Percentiles rank a stretch among this genome's conserved stretches.
These are phyloP conservation scores for Heliconius erato DNA, from an alignment of 2,888 invertebrate species.

Conservation along the genomic window DNA sequence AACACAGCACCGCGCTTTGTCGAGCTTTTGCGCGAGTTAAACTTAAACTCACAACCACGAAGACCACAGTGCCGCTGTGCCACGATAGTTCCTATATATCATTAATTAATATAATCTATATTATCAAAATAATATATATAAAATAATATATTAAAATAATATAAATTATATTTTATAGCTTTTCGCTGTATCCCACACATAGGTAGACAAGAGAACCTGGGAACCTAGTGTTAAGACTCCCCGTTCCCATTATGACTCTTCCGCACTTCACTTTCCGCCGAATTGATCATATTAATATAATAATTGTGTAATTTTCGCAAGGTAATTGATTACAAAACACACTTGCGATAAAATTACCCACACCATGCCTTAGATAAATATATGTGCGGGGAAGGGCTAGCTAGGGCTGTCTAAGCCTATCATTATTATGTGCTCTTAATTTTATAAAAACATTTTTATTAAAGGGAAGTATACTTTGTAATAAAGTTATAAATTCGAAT, in stretches of 20 bases:
- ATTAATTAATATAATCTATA: too few relatives aligned
- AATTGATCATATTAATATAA: not conserved
- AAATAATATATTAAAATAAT: too few relatives aligned
- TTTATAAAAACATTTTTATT: too few relatives aligned
- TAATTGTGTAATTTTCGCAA: not conserved
- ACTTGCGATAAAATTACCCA: constrained; percentile 11
- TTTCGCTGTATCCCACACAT: too few relatives aligned
- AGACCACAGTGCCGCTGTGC: too few relatives aligned
- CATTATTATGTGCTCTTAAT: not conserved
- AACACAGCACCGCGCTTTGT: not conserved
- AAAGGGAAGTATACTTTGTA: too few relatives aligned
- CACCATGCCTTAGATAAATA: constrained; percentile 9
- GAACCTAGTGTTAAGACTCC: not conserved
- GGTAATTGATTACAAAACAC: constrained; percentile 13
- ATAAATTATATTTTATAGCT: too few relatives aligned
- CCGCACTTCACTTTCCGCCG: not conserved
- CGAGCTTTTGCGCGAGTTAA: too few relatives aligned
- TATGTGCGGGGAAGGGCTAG: not conserved
- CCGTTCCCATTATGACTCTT: not conserved
- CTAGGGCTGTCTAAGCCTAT: not conserved
- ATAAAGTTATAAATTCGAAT: too few relatives aligned
- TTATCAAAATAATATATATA: too few relatives aligned
- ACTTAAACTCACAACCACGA: too few relatives aligned
- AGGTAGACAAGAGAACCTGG: not conserved
- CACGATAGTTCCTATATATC: too few relatives aligned